Evolutionary conservation across 1,140 invertebrate genomes (phyloP), one percentile per base, ranked within the genome.

Genomic region (Reticulitermes speratus): DNA sequence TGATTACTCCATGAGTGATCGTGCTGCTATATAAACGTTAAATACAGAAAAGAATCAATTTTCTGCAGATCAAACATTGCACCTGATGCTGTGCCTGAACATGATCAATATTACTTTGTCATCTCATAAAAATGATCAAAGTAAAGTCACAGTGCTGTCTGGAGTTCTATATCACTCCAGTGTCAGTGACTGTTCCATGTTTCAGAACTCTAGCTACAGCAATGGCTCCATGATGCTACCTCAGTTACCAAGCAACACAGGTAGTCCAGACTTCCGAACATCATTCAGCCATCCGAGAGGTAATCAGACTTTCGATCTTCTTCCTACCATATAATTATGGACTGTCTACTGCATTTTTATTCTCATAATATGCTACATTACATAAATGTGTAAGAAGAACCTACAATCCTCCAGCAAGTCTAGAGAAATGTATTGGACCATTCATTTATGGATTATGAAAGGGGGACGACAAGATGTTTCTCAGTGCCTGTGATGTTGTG

Each of bases 161-260:
- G 48, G 19, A 19, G 52, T 55, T 19, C 38, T 38, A 5, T 38
- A 5, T 55, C 19, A 55, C 52, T 21, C 52, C 52, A 55, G 14
- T 55, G 3, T 21, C 8, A 55, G 2, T 19, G 45, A 21, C 25
- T n/a, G 23, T 84, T 45, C 3, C 38, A 23, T 85, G 14, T 52
- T 84, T 25, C 81, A 86, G 85, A 86, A 86, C 30, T 81, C 85
- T 25, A 82, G 85, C 38, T 86, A 86, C 65, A 86, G 85, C 75
- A 86, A 65, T 21, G 85, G 85, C 11, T 75, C 85, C 44, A 86
- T 83, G 85, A 52, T 75, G 30, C 44, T 86, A 44, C 85, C 85
- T n/a, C 85, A 86, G 44, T 44, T 86, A 14, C 85, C 85, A 69
- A 85, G 85, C 85, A 85, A 85, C 38, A 44, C 59, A 38, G 59